Percentiles rank a stretch among this genome's conserved stretches.
Evolutionary conservation across 35 echinoderm and acorn worm species (phyloP).

Genomic region (Apostichopus californicus): DNA sequence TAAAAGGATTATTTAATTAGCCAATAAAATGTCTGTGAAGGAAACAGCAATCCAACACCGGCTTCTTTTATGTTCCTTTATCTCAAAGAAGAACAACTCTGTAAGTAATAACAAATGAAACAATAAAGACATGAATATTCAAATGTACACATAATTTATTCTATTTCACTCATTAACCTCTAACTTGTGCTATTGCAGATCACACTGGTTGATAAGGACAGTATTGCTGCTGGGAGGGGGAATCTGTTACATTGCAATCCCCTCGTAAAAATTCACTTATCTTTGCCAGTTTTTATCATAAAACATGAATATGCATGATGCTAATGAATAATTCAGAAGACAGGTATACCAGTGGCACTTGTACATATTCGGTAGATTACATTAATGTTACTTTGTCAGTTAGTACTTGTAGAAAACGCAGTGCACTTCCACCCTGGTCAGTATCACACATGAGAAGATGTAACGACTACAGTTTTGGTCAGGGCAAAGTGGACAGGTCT

Average conservation of each 20-base stretch:
- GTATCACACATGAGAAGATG: too few relatives aligned
- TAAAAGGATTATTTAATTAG: too few relatives aligned
- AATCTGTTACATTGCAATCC: too few relatives aligned
- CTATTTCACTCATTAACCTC: not conserved
- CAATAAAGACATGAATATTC: not conserved
- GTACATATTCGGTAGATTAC: not conserved
- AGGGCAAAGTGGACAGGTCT: not conserved
- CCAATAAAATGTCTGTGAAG: too few relatives aligned
- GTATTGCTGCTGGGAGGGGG: slow-evolving; percentile 8
- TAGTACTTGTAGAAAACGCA: not conserved
- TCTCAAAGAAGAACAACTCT: too few relatives aligned
- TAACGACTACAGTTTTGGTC: not conserved
- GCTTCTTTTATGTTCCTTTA: too few relatives aligned
- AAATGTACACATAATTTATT: slow-evolving; percentile 50
- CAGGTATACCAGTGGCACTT: not conserved
- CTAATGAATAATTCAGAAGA: not conserved
- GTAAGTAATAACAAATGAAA: too few relatives aligned
- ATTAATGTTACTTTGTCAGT: not conserved
- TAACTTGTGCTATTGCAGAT: slow-evolving; percentile 43
- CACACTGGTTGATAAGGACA: slow-evolving; percentile 30
- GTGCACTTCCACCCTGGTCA: not conserved
- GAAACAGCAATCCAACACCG: too few relatives aligned
- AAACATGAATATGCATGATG: not conserved
- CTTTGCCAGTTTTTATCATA: not conserved
- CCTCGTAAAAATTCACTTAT: not conserved